Evolutionary conservation across 2,113 vertebrate species (phyloP).

Genomic region (Rostratula benghalensis): DNA sequence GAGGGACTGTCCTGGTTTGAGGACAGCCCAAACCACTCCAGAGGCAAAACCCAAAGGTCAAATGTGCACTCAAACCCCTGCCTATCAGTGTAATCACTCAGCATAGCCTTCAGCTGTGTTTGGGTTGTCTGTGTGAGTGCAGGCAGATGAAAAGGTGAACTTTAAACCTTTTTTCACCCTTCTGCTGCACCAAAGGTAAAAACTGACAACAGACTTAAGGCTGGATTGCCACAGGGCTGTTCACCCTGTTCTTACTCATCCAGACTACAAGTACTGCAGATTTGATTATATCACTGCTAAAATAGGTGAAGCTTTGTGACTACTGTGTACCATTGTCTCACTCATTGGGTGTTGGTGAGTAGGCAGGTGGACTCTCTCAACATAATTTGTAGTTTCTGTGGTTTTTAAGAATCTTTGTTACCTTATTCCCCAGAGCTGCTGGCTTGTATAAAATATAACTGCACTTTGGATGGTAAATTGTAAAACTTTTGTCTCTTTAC

Average conservation of each 20-base stretch:
- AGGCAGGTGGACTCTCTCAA: neutral
- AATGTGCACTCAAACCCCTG: neutral
- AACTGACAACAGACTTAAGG: neutral
- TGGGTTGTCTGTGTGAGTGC: fast-evolving
- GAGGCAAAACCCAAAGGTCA: neutral
- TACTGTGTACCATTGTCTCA: fast-evolving
- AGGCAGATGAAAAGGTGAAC: neutral
- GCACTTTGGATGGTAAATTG: neutral
- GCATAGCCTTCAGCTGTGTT: neutral
- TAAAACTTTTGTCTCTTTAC: neutral
- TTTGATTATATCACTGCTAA: neutral
- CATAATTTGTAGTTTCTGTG: neutral
- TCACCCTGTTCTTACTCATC: neutral
- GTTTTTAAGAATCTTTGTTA: neutral
- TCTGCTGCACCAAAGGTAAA: neutral
- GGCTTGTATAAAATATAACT: neutral
- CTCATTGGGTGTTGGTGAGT: fast-evolving
- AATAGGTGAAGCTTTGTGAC: fast-evolving
- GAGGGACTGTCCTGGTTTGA: neutral
- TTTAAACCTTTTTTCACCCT: fast-evolving
- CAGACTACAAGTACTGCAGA: neutral
- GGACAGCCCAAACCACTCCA: neutral
- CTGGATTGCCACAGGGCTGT: neutral
- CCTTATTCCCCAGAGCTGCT: neutral
- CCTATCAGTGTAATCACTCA: neutral